Conservation (phyloP, 2,113 vertebrate species). For the Bubo bubo region DNA sequence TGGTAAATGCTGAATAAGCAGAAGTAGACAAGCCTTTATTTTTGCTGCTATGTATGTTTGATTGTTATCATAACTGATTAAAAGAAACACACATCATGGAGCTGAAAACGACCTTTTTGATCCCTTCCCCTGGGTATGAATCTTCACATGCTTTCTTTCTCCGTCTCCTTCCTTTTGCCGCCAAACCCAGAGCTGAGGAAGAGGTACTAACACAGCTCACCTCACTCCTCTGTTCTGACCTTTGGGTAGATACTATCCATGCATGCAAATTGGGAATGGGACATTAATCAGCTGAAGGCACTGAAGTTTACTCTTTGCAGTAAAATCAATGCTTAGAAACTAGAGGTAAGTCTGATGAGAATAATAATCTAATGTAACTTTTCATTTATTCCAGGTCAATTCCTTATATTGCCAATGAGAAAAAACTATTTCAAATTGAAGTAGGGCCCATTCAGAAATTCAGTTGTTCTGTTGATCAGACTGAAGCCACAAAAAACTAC, state of each 20-base stretch:
- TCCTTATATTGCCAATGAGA: neutral
- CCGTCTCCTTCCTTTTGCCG: neutral
- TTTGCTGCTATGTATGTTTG: neutral
- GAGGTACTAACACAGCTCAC: neutral
- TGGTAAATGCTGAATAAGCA: neutral
- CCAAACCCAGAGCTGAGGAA: neutral
- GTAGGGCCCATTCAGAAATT: neutral
- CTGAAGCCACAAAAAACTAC: neutral
- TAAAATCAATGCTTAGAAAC: neutral
- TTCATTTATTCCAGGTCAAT: neutral
- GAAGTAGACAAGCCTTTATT: neutral
- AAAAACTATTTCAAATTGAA: neutral
- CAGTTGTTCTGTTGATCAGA: neutral
- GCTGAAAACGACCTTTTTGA: neutral
- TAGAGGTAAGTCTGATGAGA: neutral
- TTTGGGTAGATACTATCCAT: neutral
- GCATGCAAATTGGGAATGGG: neutral
- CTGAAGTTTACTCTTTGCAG: neutral
- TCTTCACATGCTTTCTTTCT: neutral
- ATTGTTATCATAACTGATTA: neutral
- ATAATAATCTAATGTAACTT: neutral
- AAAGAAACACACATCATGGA: neutral
- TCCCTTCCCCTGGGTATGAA: neutral
- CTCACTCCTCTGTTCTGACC: neutral
- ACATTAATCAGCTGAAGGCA: constrained; percentile 15